These are phyloP conservation scores for Muntiacus reevesi DNA, from an alignment of 2,113 vertebrate genomes.

Conservation along the genomic window DNA sequence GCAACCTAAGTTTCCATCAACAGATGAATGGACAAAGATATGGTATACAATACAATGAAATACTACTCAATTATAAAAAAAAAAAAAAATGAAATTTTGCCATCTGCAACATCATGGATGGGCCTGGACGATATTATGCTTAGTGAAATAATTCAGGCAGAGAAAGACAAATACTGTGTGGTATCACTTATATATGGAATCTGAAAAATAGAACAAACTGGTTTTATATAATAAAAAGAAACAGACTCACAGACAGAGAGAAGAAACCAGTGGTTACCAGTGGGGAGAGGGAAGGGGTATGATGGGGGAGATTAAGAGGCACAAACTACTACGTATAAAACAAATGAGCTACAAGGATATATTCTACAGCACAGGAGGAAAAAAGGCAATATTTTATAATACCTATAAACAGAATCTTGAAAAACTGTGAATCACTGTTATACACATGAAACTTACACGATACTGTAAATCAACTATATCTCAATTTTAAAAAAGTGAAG, in stretches of 20 bases:
- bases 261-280: background rate
- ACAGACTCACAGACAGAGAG: background rate
- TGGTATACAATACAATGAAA: background rate
- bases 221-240: background rate
- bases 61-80: background rate
- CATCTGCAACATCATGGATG: background rate
- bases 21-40: background rate
- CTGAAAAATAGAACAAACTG: background rate
- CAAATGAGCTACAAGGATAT: background rate
- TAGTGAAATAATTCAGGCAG: background rate
- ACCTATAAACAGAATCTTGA: background rate
- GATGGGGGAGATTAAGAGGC: background rate
- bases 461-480: background rate
- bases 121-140: background rate
- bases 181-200: background rate
- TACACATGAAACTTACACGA: background rate
- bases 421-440: background rate
- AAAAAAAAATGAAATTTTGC: background rate
- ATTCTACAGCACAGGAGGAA: background rate
- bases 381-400: background rate
- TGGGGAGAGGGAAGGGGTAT: background rate
- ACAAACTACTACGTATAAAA: background rate
- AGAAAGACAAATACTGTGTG: background rate
- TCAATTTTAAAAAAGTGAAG: background rate
- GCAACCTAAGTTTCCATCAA: background rate